Percentiles rank a stretch among this genome's conserved stretches.
These are phyloP conservation scores for Parapristionchus giblindavisi DNA, from an alignment of 2,888 invertebrate genomes.

Conservation along the genomic window DNA sequence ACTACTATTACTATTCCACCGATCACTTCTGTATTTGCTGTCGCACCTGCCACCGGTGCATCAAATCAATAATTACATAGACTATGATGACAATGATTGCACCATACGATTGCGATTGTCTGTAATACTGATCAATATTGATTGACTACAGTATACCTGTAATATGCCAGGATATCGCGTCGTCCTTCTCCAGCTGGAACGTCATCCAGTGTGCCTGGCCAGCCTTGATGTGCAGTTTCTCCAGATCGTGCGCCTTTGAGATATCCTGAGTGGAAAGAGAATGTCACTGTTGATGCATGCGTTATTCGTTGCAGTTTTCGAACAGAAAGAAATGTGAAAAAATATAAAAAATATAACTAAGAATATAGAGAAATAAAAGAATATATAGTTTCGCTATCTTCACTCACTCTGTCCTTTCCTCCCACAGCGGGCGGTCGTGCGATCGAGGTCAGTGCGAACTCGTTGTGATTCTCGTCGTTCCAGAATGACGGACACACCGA, in stretches of 20 bases:
- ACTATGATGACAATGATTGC: neutral
- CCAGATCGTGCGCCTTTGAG: too few relatives aligned
- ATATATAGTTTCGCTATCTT: neutral
- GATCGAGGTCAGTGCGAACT: conserved; percentile 9
- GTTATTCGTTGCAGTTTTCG: too few relatives aligned
- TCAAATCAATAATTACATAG: too few relatives aligned
- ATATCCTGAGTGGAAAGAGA: too few relatives aligned
- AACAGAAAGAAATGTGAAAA: too few relatives aligned
- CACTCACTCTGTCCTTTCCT: neutral
- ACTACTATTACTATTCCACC: too few relatives aligned
- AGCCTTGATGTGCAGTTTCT: conserved; percentile 21
- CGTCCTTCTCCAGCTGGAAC: conserved; percentile 27
- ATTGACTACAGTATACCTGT: neutral
- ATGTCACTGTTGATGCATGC: too few relatives aligned
- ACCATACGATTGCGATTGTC: neutral
- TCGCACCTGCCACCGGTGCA: too few relatives aligned
- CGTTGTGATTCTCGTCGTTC: conserved; percentile 36
- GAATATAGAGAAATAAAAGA: too few relatives aligned
- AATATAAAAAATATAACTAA: too few relatives aligned
- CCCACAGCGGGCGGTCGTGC: conserved; percentile 12
- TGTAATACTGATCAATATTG: neutral
- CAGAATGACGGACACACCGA: conserved; percentile 23
- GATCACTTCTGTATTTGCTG: too few relatives aligned
- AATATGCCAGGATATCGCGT: conserved; percentile 2
- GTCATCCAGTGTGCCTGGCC: conserved; percentile 13